These are phyloP conservation scores for Noturus placidus DNA, from an alignment of 2,113 vertebrate genomes.

Conservation along the genomic window DNA sequence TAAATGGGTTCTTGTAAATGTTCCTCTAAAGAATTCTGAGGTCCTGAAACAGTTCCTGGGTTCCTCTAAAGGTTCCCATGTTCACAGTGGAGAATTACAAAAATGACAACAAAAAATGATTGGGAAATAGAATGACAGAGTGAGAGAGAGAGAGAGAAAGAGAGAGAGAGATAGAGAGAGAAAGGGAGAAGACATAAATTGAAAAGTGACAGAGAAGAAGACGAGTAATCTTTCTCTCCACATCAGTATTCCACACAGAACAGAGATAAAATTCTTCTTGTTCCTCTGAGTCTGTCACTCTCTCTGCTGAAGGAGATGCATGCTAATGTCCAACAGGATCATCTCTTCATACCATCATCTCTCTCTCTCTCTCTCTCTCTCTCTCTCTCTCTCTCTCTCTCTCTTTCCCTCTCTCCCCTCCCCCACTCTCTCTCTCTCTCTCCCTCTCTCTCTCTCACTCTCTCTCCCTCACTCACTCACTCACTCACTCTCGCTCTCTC, in stretches of 20 bases:
- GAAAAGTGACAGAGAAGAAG: not conserved
- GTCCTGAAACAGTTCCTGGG: not conserved
- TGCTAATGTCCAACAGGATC: conserved; percentile 36
- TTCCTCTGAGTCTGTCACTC: not conserved
- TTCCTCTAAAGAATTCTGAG: too few species aligned
- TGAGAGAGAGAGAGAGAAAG: not conserved
- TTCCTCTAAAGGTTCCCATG: too few species aligned
- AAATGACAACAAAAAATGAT: not conserved
- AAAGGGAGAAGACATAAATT: not conserved
- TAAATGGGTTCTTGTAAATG: not conserved
- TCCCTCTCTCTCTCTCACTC: too few species aligned
- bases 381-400: not conserved
- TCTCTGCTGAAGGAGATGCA: conserved; percentile 24
- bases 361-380: not conserved
- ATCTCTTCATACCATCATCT: conserved; percentile 8
- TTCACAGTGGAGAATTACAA: not conserved
- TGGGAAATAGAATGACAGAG: not conserved
- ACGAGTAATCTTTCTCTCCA: conserved; percentile 11
- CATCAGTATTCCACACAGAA: conserved; percentile 22
- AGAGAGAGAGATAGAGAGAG: too few species aligned
- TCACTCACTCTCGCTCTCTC: too few species aligned
- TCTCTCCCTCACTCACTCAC: too few species aligned
- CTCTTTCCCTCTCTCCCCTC: too few species aligned
- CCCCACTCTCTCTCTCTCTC: too few species aligned
- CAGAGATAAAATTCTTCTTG: conserved; percentile 34